Evolutionary conservation across 23 tunicate genomes (phyloP).

Genomic region (Oikopleura albicans): DNA sequence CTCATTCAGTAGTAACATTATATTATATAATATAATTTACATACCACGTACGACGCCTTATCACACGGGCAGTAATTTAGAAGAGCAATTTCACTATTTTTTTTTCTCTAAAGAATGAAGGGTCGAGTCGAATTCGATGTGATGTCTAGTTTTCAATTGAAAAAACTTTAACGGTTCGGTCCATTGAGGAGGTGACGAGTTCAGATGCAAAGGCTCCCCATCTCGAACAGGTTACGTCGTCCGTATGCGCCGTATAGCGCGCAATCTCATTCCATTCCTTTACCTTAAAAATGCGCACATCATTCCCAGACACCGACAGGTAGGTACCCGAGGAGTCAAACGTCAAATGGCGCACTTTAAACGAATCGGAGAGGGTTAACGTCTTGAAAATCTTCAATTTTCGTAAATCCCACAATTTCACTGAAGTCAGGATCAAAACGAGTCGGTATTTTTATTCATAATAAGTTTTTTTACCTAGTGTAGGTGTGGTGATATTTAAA

Average conservation of each 20-base stretch:
- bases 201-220: conserved; percentile 2
- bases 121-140: too few species aligned
- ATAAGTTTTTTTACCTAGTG: too few species aligned
- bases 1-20: too few species aligned
- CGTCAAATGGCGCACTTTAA: conserved; percentile 40
- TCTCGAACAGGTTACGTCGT: background rate
- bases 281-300: conserved; percentile 52
- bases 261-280: conserved; percentile 63
- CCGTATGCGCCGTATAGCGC: background rate
- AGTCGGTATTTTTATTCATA: too few species aligned
- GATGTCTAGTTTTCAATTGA: too few species aligned
- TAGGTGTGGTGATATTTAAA: too few species aligned
- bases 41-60: too few species aligned
- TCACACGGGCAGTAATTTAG: too few species aligned
- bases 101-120: too few species aligned
- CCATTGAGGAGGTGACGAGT: background rate
- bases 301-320: conserved; percentile 77
- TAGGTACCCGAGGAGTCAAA: conserved; percentile 85
- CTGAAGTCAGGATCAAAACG: conserved; percentile 15
- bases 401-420: conserved; percentile 80
- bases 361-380: conserved; percentile 54
- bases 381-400: conserved; percentile 88
- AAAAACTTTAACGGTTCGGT: conserved; percentile 5
- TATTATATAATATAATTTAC: too few species aligned
- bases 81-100: too few species aligned